Conservation (phyloP, 92 coral and sea anemone genomes). For the Anthopleura xanthogrammica region DNA sequence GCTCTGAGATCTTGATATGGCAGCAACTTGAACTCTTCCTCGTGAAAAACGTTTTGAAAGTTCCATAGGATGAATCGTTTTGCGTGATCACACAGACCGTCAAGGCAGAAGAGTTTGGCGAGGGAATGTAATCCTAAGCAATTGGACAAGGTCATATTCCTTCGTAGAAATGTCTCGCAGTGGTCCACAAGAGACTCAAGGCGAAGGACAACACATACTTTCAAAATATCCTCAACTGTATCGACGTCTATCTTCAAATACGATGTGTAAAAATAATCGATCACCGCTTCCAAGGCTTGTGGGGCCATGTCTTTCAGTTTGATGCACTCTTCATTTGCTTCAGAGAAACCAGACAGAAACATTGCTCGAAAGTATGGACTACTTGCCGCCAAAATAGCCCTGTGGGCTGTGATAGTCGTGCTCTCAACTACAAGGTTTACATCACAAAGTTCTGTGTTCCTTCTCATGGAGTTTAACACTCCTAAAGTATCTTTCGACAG, state of each 20-base stretch:
- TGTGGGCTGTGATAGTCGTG: constrained; percentile 75
- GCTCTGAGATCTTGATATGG: constrained; percentile 79
- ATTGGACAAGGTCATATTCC: constrained; percentile 92
- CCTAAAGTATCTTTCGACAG: constrained; percentile 75
- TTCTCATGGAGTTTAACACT: constrained; percentile 84
- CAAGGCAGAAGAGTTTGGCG: constrained; percentile 79
- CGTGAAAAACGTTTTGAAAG: constrained; percentile 86
- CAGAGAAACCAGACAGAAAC: constrained; percentile 96
- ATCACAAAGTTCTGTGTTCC: constrained; percentile 82
- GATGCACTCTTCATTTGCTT: constrained; percentile 80
- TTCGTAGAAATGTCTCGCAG: constrained; percentile 96
- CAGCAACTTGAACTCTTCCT: constrained; percentile 82
- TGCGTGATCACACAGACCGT: constrained; percentile 84
- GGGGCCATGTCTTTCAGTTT: constrained; percentile 77
- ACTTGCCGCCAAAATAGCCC: constrained; percentile 95
- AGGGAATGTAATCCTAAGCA: constrained; percentile 89
- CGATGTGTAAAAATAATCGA: constrained; percentile 91
- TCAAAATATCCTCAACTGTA: constrained; percentile 88
- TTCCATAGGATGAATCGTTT: constrained; percentile 91
- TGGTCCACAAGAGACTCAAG: constrained; percentile 82
- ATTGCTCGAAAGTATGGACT: constrained; percentile 98
- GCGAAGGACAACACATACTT: constrained; percentile 78
- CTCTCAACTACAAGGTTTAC: constrained; percentile 75
- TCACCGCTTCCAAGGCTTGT: constrained; percentile 64
- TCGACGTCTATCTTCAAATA: constrained; percentile 76